Conservation (phyloP, 53 echinoderm and acorn worm species). For the Luidia sarsii region DNA sequence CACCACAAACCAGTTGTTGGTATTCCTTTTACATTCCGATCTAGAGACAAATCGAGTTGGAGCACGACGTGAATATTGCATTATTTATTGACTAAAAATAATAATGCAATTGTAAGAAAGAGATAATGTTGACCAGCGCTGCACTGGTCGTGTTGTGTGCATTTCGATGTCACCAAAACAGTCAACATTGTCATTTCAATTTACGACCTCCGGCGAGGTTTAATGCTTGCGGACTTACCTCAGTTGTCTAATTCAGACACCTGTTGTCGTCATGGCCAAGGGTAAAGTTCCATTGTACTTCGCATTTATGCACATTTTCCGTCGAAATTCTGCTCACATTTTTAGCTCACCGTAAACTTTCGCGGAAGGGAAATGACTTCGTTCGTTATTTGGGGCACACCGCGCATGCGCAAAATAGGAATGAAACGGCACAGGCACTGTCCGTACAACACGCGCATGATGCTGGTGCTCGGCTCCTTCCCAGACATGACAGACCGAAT, state of each 20-base stretch:
- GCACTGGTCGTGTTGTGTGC: too few relatives aligned
- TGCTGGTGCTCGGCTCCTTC: not conserved
- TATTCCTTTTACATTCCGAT: too few relatives aligned
- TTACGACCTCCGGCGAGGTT: not conserved
- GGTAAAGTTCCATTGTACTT: constrained; percentile 29
- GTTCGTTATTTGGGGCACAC: not conserved
- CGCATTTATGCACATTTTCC: constrained; percentile 54
- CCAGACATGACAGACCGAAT: not conserved
- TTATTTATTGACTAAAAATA: too few relatives aligned
- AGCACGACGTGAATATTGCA: too few relatives aligned
- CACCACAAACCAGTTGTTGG: too few relatives aligned
- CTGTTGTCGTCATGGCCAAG: constrained; percentile 19
- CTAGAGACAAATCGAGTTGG: too few relatives aligned
- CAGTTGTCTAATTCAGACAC: constrained; percentile 37
- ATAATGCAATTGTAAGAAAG: too few relatives aligned
- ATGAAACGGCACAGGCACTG: not conserved
- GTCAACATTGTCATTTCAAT: too few relatives aligned
- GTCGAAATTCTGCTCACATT: constrained; percentile 19
- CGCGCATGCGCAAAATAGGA: constrained; percentile 32
- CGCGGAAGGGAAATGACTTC: constrained; percentile 43
- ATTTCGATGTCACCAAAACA: too few relatives aligned
- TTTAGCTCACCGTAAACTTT: not conserved
- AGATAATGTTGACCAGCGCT: too few relatives aligned
- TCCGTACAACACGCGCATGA: not conserved
- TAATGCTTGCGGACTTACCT: constrained; percentile 39